Base-by-base conservation (phyloP, 1,140 invertebrate species). In the Liolophura sinensis region DNA sequence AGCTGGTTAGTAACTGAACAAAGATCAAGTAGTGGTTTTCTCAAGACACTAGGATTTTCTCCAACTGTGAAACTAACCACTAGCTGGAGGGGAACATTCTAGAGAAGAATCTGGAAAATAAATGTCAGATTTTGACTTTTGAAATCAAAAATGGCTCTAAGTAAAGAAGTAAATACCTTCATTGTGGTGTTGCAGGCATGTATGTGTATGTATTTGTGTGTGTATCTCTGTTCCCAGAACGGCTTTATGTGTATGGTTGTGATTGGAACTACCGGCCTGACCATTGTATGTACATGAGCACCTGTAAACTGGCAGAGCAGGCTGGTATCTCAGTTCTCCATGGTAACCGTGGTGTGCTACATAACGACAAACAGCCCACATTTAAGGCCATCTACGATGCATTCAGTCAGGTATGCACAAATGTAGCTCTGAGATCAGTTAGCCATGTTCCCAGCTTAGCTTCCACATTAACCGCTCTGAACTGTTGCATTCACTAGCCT, bases 201-300 rank as follows among this genome's bases (percentile, higher is more conserved):
- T 25, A 22, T 5, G 48, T 63, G 58, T 46, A 50, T 62, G 57
- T 65, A 4, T 6, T 22, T 65, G 60, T 65, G 46, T 65, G 22
- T 65, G 24, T 16, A 49, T 18, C n/a, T 47, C 16, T 27, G 60
- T 66, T 86, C 87, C 52, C 78, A 87, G 92, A 92, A 64, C 91
- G 92, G 74, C 84, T 97, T 18, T 91, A 91, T 70, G 85, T 94
- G 48, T 90, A 93, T 81, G 88, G 91, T 0, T 97, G 95, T 81
- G 88, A 92, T 60, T 95, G 92, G 84, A 98, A 97, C 84, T 97
- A 93, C 79, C 88, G 95, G 61, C 91, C 94, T 14, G 95, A 97
- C 86, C 95, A 97, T 81, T 97, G 95, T 80, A 95, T 95, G 92
- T 97, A 97, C 74, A 85, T 84, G 76, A 93, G 91, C 77, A 90